Evolutionary conservation across 2,113 vertebrate genomes (phyloP), one percentile per base, ranked within the genome.

Genomic region (Melanerpes formicivorus): DNA sequence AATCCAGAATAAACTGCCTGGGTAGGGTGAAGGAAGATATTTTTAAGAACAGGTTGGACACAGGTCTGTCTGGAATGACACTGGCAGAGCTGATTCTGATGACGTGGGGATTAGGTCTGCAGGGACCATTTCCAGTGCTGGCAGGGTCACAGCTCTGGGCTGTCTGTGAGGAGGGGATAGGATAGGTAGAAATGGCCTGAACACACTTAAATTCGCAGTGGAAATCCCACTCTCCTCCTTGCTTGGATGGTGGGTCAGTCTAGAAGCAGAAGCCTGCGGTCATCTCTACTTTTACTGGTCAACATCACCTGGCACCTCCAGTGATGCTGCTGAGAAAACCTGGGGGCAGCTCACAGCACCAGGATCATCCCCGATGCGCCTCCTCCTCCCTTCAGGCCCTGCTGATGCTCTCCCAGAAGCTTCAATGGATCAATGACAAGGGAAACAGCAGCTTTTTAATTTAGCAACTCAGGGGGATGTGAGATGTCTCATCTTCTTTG

Each of bases 401-500:
- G 54, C 22, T 30, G 12, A 63, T 1, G 0, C 67, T 48, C n/a
- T 46, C 69, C 46, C 5, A 1, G 69, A 56, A 64, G 56, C 83
- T 86, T 86, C 92, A 63, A 60, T 26, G 18, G 11, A 56, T 86
- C 62, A 22, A 16, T 30, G 50, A 84, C 64, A 76, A 32, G 48
- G 71, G 60, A 91, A 93, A 85, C 0, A 2, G 64, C 79, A 95
- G 67, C 34, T 87, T 92, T 93, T 93, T 82, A 89, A 95, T 95
- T 92, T 92, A 77, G 56, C 42, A 77, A 0, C 50, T 87, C 42
- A 2, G 29, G 14, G 56, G 52, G 23, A 73, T 18, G 5, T 11
- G 32, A 82, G 46, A 63, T 6, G 14, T 67, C 84, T 92, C 42
- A 76, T 95, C 52, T 52, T 48, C 80, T 85, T 66, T 73, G 55